Percentiles rank a stretch among this genome's conserved stretches.
phyloP scores from a whole-genome alignment of 2,113 vertebrate genomes.

The Ctenomys sociabilis region DNA sequence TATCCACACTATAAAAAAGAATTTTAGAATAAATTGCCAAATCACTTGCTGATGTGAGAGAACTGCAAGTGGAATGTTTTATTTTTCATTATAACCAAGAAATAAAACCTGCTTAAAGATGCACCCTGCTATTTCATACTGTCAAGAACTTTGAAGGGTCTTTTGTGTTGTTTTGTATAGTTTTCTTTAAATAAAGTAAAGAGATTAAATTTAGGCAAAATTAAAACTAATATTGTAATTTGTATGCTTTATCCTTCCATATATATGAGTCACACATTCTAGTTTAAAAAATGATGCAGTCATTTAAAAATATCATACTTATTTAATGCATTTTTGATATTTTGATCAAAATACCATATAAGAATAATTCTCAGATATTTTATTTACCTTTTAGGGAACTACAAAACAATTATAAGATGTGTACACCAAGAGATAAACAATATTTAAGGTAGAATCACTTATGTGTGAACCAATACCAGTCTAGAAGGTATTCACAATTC shows the following conservation, averaged over 20 bases:
- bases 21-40: conserved; percentile 70
- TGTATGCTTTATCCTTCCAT: not conserved
- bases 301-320: not conserved
- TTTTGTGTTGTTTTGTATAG: conserved; percentile 19
- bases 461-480: not conserved
- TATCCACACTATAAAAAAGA: conserved; percentile 43
- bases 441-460: conserved; percentile 52
- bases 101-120: conserved; percentile 57
- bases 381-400: conserved; percentile 59
- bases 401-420: conserved; percentile 11
- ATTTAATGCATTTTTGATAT: not conserved
- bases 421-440: not conserved
- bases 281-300: not conserved
- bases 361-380: conserved; percentile 30
- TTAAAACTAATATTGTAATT: conserved; percentile 55
- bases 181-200: conserved; percentile 51
- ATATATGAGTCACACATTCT: not conserved
- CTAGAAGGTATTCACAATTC: not conserved
- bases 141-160: conserved; percentile 50
- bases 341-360: conserved; percentile 2
- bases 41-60: conserved; percentile 59
- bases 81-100: conserved; percentile 64
- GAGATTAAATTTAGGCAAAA: conserved; percentile 40
- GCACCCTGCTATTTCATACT: conserved; percentile 40
- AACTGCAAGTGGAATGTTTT: conserved; percentile 54